Evolutionary conservation across 2,797 vertebrate species (phyloP).

Genomic region (Macroramphosus scolopax): DNA sequence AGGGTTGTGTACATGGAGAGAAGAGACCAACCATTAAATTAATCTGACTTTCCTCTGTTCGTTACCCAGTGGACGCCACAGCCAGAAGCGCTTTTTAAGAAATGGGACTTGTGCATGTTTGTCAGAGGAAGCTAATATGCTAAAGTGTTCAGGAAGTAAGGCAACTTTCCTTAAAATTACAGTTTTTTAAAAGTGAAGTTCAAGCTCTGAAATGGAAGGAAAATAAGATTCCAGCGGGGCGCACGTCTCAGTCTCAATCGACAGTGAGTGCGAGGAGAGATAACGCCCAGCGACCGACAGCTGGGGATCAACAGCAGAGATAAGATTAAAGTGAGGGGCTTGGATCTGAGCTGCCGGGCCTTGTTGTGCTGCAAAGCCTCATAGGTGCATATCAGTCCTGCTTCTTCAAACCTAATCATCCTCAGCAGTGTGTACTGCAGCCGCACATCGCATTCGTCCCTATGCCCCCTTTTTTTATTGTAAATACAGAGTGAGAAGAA

Average conservation of each 20-base stretch:
- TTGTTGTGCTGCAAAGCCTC: slow-evolving; percentile 34
- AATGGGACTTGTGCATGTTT: slow-evolving; percentile 35
- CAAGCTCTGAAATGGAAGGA: slow-evolving; percentile 15
- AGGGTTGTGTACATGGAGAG: slow-evolving; percentile 32
- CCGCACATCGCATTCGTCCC: no score
- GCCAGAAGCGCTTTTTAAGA: no score
- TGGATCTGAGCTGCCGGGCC: slow-evolving; percentile 21
- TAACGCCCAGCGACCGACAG: slow-evolving; percentile 40
- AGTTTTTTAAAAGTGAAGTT: no score
- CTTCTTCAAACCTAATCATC: slow-evolving; percentile 30
- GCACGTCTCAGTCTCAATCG: slow-evolving; percentile 18
- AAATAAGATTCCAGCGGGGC: slow-evolving; percentile 7
- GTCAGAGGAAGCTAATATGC: slow-evolving; percentile 29
- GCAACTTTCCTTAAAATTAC: no score
- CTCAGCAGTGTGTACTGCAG: background rate
- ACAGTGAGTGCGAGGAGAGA: slow-evolving; percentile 22
- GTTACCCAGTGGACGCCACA: no score
- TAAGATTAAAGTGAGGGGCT: slow-evolving; percentile 43
- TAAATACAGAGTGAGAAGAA: no score
- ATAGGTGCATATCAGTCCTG: slow-evolving; percentile 22
- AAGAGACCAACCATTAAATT: slow-evolving; percentile 31
- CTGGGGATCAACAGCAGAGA: slow-evolving; percentile 38
- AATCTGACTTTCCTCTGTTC: no score
- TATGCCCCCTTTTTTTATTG: no score
- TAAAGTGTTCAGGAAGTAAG: background rate